These are phyloP conservation scores for Acropora tenuis DNA, from an alignment of 64 coral and sea anemone genomes.

Conservation along the genomic window DNA sequence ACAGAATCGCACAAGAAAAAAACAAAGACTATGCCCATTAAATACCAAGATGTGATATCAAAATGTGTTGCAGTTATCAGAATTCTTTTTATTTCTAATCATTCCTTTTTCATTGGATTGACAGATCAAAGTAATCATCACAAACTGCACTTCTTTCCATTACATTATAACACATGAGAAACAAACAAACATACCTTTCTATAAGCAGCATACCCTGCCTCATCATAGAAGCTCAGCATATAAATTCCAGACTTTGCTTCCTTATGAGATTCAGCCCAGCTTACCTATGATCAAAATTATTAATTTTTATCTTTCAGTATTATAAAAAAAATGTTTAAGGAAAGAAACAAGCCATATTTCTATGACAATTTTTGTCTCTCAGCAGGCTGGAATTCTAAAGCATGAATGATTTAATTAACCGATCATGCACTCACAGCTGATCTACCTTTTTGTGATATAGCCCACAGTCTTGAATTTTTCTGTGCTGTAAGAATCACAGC, in stretches of 20 bases:
- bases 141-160: constrained; percentile 27
- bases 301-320: neutral
- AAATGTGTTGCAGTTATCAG: constrained; percentile 51
- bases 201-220: constrained; percentile 91
- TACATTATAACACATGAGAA: neutral
- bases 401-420: too few relatives aligned
- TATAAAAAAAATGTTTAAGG: too few relatives aligned
- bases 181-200: constrained; percentile 79
- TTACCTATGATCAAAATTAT: constrained; percentile 62
- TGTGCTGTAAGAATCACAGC: too few relatives aligned
- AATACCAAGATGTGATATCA: neutral
- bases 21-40: too few relatives aligned
- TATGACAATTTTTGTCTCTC: too few relatives aligned
- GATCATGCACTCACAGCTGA: too few relatives aligned
- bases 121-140: constrained; percentile 91
- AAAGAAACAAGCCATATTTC: too few relatives aligned
- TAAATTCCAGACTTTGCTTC: constrained; percentile 87
- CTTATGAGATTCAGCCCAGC: constrained; percentile 90
- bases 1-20: too few relatives aligned
- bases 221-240: constrained; percentile 88
- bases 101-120: constrained; percentile 89
- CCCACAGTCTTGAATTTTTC: too few relatives aligned
- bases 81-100: constrained; percentile 60
- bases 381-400: too few relatives aligned
- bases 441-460: too few relatives aligned